Percentiles rank a stretch among this genome's conserved stretches.
These are phyloP conservation scores for Drosophila rufa DNA, from an alignment of 1,140 invertebrate genomes.

Conservation along the genomic window DNA sequence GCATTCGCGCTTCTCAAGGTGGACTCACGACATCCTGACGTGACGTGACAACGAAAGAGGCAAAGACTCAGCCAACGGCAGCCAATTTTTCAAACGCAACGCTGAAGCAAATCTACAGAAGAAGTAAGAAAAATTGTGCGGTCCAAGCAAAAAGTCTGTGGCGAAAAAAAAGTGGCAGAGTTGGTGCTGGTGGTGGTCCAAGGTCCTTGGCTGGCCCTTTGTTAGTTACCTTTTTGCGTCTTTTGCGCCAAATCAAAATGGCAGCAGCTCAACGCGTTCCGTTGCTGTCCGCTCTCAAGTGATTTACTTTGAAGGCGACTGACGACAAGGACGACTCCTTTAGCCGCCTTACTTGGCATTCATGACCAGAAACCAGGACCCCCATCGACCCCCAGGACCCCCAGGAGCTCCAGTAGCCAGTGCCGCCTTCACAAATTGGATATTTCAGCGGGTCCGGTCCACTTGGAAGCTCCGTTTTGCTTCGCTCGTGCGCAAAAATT, in stretches of 20 bases:
- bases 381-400: not conserved
- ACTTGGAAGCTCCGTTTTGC: constrained; percentile 57
- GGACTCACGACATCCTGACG: constrained; percentile 47
- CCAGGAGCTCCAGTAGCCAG: not conserved
- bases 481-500: constrained; percentile 80
- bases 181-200: constrained; percentile 1
- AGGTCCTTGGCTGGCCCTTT: constrained; percentile 63
- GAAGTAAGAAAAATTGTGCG: constrained; percentile 81
- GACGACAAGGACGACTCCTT: constrained; percentile 70
- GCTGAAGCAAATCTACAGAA: constrained; percentile 48
- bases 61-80: constrained; percentile 44
- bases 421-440: constrained; percentile 64
- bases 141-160: constrained; percentile 62
- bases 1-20: constrained; percentile 34
- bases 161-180: constrained; percentile 15
- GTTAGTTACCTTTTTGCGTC: constrained; percentile 81
- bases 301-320: constrained; percentile 72
- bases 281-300: constrained; percentile 61
- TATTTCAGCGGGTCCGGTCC: constrained; percentile 55
- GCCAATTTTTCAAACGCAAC: constrained; percentile 75
- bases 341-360: constrained; percentile 78
- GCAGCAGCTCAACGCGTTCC: constrained; percentile 68
- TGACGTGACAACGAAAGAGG: constrained; percentile 67
- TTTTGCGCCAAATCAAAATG: constrained; percentile 79
- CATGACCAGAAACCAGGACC: constrained; percentile 55